Evolutionary conservation across 2,888 invertebrate species (phyloP), one percentile per base, ranked within the genome.

Genomic region (Andrena hattorfiana): DNA sequence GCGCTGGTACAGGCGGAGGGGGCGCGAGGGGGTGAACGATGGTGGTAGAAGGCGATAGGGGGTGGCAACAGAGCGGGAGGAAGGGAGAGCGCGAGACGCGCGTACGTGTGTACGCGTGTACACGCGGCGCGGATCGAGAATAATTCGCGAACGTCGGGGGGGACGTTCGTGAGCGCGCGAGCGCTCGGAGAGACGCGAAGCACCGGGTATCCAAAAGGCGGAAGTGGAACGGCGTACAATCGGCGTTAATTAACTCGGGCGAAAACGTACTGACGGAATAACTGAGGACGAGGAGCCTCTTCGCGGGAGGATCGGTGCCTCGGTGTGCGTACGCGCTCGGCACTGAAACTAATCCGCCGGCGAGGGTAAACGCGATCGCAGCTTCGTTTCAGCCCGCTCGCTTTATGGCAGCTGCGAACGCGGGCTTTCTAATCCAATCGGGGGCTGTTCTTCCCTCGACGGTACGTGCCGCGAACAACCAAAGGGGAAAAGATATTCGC

Each of bases 241-340:
- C 73, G 84, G 69, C 78, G 81, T 86, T 87, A 88, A 88, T 87
- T 88, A 84, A 86, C 77, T 86, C 79, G n/a, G n/a, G 85, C 69
- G 74, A 80, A 79, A 87, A 81, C 77, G 73, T 66, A 76, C 71
- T 74, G 60, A 23, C 75, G 68, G 68, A 83, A 77, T 56, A 70
- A 54, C 69, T n/a, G 72, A 75, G 63, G 71, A 69, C 83, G 78
- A 72, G 68, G 71, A 60, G 72, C 49, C 72, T 66, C 83, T 83
- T 63, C 66, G 68, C 71, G 71, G 64, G 42, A 83, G 72, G 62
- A 69, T 75, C 79, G 70, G 70, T n/a, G 49, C 23, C 32, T n/a
- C 23, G 63, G 73, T 70, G 30, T 62, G 64, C 49, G 30, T 77
- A 62, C 70, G 66, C 23, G 64, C 30, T 67, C 66, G 62, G 71